These are phyloP conservation scores for Syngnathus rostellatus DNA, from an alignment of 2,797 vertebrate genomes.

Conservation along the genomic window DNA sequence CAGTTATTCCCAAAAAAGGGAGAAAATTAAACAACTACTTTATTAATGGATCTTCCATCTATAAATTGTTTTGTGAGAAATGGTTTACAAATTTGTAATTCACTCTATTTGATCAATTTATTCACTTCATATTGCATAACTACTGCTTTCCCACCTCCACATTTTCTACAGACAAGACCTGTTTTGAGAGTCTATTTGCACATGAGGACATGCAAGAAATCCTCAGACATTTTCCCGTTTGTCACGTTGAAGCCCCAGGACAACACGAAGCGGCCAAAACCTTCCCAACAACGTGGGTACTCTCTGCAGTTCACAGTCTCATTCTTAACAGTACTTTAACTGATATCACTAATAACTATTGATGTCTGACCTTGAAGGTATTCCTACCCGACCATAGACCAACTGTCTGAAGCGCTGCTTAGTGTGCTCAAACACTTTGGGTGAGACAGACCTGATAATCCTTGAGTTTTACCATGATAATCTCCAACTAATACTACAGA, in stretches of 20 bases:
- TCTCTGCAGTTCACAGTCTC: not conserved
- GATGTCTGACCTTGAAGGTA: constrained; percentile 64
- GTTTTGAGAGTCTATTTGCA: constrained; percentile 83
- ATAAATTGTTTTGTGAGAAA: not conserved
- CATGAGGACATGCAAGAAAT: constrained; percentile 93
- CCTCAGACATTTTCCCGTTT: constrained; percentile 82
- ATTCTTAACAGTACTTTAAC: not conserved
- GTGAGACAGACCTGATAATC: constrained; percentile 60
- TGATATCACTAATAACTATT: not conserved
- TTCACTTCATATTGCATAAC: not conserved
- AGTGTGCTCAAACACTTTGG: constrained; percentile 84
- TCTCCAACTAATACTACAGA: constrained; percentile 5
- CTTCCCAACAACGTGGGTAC: constrained; percentile 76
- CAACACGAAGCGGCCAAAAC: constrained; percentile 83
- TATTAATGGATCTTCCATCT: not conserved
- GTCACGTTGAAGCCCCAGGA: constrained; percentile 88
- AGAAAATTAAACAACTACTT: not conserved
- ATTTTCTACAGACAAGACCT: constrained; percentile 77
- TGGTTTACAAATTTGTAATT: not conserved
- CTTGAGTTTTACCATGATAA: not conserved
- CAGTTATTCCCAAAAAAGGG: not conserved
- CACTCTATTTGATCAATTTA: not conserved
- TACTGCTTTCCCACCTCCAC: not conserved
- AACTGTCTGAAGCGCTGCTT: constrained; percentile 84
- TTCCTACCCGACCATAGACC: constrained; percentile 89